Evolutionary conservation across 2,888 invertebrate genomes (phyloP).

Genomic region (Heliothis peltigera): DNA sequence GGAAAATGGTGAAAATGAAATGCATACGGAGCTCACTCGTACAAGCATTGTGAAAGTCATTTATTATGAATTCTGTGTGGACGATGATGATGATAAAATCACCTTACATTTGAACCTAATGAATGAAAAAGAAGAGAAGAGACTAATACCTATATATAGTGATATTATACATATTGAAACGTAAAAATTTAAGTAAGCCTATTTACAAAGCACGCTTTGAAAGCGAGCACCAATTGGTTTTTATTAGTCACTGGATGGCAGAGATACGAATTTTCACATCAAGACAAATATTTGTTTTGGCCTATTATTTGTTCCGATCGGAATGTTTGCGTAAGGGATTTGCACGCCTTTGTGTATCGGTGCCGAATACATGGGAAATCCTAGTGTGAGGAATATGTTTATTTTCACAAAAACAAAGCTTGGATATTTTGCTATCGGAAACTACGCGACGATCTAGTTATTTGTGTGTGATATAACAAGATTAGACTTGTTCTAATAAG

Average conservation of each 20-base stretch:
- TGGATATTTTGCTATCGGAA: not conserved
- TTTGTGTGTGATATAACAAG: not conserved
- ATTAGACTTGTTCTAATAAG: not conserved
- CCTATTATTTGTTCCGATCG: conserved; percentile 16
- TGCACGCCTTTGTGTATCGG: not conserved
- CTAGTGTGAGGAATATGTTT: conserved; percentile 4
- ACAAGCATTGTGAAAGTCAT: no score
- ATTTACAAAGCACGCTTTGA: no score
- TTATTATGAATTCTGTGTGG: no score
- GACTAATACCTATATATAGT: no score
- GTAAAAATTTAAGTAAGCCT: no score
- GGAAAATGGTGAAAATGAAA: no score
- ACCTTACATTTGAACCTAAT: no score
- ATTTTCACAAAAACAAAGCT: not conserved
- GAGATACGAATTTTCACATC: conserved; percentile 1
- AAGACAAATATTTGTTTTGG: conserved; percentile 16
- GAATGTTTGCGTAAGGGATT: conserved; percentile 10
- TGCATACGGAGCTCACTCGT: no score
- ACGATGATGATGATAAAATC: no score
- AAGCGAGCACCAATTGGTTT: not conserved
- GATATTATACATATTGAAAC: no score
- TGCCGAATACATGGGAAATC: not conserved
- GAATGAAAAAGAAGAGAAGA: no score
- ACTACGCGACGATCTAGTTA: not conserved
- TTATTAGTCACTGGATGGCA: not conserved